A percentile compares a stretch with the other conserved stretches of the same genome.
Evolutionary conservation across 2,888 invertebrate genomes (phyloP).

Genomic region (Phaonia tiefii): DNA sequence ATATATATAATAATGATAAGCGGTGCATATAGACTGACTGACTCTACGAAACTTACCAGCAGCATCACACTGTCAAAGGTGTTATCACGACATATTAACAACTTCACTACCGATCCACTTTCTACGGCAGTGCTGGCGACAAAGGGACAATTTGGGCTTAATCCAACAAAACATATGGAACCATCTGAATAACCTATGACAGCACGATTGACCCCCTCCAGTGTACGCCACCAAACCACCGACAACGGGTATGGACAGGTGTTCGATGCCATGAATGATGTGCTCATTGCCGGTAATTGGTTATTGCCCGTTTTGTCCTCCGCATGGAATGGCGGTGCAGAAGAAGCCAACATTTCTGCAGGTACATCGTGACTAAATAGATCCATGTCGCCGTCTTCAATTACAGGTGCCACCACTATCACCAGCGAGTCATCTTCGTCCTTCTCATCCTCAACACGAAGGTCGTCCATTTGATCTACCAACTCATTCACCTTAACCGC

Average conservation of each 20-base stretch:
- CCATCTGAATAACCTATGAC: constrained; percentile 86
- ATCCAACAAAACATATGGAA: constrained; percentile 81
- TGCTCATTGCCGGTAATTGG: constrained; percentile 73
- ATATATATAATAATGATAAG: background rate
- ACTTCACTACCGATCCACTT: constrained; percentile 78
- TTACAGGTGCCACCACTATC: constrained; percentile 30
- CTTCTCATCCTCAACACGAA: constrained; percentile 42
- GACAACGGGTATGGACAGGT: constrained; percentile 83
- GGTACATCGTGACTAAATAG: constrained; percentile 76
- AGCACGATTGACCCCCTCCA: constrained; percentile 85
- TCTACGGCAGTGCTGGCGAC: constrained; percentile 80
- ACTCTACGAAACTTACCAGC: constrained; percentile 81
- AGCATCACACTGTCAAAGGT: constrained; percentile 83
- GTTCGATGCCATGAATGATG: constrained; percentile 79
- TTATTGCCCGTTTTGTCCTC: constrained; percentile 74
- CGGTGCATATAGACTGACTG: background rate
- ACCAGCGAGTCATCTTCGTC: constrained; percentile 62
- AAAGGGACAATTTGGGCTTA: constrained; percentile 80
- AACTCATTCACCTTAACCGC: constrained; percentile 45
- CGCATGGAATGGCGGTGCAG: constrained; percentile 62
- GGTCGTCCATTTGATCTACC: constrained; percentile 46
- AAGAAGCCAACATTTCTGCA: constrained; percentile 74
- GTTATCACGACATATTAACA: constrained; percentile 85
- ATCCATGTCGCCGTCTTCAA: constrained; percentile 67
- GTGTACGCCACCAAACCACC: constrained; percentile 89